phyloP scores from a whole-genome alignment of 2,797 vertebrate genomes.

The Eulemur albifrons region DNA sequence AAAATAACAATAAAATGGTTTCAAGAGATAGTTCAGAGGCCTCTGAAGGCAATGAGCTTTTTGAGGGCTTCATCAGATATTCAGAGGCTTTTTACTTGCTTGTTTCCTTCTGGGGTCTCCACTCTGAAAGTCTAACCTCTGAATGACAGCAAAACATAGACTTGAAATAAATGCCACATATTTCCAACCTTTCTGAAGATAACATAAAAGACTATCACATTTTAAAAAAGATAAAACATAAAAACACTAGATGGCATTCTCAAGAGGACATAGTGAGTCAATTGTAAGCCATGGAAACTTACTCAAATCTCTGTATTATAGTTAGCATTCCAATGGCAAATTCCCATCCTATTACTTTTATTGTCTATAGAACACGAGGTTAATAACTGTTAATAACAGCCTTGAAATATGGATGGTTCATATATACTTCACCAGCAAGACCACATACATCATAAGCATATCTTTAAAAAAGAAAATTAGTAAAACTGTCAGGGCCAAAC shows the following conservation, averaged over 20 bases:
- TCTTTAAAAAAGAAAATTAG: background rate
- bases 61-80: background rate
- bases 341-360: background rate
- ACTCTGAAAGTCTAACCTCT: background rate
- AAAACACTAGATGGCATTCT: background rate
- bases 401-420: background rate
- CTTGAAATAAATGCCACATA: background rate
- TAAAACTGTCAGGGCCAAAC: background rate
- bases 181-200: constrained; percentile 21
- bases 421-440: constrained; percentile 16
- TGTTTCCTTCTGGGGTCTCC: background rate
- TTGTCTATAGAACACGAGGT: background rate
- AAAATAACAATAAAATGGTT: background rate
- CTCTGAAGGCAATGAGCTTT: background rate
- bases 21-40: background rate
- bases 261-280: background rate
- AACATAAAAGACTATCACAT: background rate
- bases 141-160: constrained; percentile 19
- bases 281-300: background rate
- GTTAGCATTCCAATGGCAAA: background rate
- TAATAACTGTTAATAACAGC: background rate
- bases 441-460: background rate
- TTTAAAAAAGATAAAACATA: constrained; percentile 31
- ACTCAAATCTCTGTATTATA: background rate
- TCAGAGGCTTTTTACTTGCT: background rate